Conservation (phyloP, 2,113 vertebrate species). For the Mirza zaza region DNA sequence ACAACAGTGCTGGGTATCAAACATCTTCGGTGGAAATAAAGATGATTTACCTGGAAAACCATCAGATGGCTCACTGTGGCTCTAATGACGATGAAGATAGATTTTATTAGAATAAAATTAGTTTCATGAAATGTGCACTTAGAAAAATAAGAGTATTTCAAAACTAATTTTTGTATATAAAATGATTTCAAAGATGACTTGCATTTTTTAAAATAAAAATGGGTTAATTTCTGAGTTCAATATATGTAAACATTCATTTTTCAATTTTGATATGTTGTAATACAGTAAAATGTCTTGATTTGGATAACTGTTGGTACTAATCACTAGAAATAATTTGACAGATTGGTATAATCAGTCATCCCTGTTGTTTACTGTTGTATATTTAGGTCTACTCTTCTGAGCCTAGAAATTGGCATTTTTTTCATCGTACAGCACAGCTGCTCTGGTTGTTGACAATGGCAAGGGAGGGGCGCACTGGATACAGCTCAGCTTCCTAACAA, state of each 20-base stretch:
- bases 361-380: not conserved
- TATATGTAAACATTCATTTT: not conserved
- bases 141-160: not conserved
- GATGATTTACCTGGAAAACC: not conserved
- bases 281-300: slow-evolving; percentile 26
- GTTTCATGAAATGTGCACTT: not conserved
- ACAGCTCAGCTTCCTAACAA: not conserved
- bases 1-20: not conserved
- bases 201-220: not conserved
- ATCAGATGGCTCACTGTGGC: not conserved
- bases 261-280: not conserved
- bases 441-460: not conserved
- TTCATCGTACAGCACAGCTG: not conserved
- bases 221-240: not conserved
- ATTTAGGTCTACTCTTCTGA: not conserved
- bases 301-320: not conserved
- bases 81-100: not conserved
- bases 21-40: not conserved
- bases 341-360: not conserved
- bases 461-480: not conserved
- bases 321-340: not conserved
- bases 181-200: not conserved
- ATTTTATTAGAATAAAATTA: not conserved
- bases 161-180: not conserved
- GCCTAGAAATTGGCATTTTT: not conserved